These are phyloP conservation scores for Lasioglossum oenotherae DNA, from an alignment of 2,888 invertebrate species.

Conservation along the genomic window DNA sequence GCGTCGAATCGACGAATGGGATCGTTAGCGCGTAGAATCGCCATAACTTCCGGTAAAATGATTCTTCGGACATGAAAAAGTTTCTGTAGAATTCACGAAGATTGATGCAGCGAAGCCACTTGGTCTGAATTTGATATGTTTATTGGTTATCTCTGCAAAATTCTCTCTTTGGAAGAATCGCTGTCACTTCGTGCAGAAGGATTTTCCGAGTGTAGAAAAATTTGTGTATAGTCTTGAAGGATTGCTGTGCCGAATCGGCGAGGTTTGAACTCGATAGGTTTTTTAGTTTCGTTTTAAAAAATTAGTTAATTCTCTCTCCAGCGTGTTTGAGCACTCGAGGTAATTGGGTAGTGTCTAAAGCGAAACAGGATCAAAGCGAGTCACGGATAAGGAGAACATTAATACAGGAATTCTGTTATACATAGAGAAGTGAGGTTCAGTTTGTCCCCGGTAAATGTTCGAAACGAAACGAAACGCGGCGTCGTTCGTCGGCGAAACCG, in stretches of 20 bases:
- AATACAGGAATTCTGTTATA: neutral
- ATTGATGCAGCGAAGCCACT: neutral
- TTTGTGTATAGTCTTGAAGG: neutral
- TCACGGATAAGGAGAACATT: neutral
- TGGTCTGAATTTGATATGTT: neutral
- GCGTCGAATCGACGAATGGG: neutral
- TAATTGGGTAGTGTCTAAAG: neutral
- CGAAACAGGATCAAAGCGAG: neutral
- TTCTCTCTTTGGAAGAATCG: neutral
- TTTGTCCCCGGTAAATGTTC: conserved; percentile 25
- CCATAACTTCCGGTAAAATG: neutral
- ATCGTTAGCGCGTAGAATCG: neutral
- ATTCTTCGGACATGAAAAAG: neutral
- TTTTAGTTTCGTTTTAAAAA: neutral
- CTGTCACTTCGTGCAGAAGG: neutral
- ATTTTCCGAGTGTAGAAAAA: neutral
- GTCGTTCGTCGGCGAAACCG: conserved; percentile 26
- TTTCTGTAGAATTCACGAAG: neutral
- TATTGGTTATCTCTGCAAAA: neutral
- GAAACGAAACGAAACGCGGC: neutral
- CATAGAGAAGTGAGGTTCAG: neutral
- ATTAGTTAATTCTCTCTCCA: neutral
- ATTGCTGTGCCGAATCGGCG: neutral
- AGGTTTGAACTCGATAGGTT: neutral
- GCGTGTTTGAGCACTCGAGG: neutral